Base-by-base conservation (phyloP, 2,888 invertebrate species). In the Craniophora ligustri region DNA sequence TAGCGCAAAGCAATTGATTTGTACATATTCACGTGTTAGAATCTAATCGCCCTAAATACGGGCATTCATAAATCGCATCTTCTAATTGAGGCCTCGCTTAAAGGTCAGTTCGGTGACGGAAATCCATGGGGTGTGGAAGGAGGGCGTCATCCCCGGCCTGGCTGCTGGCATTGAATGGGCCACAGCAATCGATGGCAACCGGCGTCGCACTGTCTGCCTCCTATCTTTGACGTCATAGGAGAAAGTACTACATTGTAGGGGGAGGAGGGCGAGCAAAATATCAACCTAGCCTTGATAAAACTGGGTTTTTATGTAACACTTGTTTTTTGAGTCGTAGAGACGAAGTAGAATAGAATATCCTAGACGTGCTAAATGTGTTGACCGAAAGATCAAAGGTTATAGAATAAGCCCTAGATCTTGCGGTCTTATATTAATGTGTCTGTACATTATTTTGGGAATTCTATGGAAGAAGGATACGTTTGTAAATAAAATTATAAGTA, bases 161-260 rank as follows among this genome's bases (percentile, higher is more conserved):
- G 48, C 31, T 38, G 41, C 49, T 67, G 73, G 65, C 74, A 70
- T 80, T 82, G 81, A 82, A 81, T 81, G 78, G 63, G 69, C 56
- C 47, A 44, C 56, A 39, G 42, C 54, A 73, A 85, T 86, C 85
- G 78, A 86, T 86, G 84, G 44, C 28, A 18, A n/a, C 5, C 4
- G 85, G 83, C 86, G 85, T 46, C 85, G 70, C 61, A 50, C 50
- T 49, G 85, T 86, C 85, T 86, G 68, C 39, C 70, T 64, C 62
- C 71, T 49, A 40, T 23, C 57, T 62, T 59, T 85, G 82, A 85
- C 85, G 85, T 86, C 85, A 85, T 46, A 10, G 51, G 67, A 49
- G 75, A 82, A 76, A 78, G 73, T 72, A 65, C 49, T 59, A 56
- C 50, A 46, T 40, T 31, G 14, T 16, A 13, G 19, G 55, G 55